Conservation (phyloP, 1,140 invertebrate species). For the Micrasema longulum region DNA sequence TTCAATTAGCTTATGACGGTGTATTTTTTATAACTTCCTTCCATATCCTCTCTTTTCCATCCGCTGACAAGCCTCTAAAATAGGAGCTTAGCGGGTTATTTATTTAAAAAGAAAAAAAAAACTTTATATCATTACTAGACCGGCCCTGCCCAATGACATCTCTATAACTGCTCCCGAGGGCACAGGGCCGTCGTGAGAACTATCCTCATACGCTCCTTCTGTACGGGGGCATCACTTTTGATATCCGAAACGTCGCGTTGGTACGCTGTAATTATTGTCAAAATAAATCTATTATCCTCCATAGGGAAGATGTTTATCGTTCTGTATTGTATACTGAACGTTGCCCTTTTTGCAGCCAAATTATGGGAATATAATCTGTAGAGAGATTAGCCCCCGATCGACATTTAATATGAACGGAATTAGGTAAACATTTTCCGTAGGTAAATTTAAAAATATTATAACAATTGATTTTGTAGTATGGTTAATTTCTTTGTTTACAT, state of each 20-base stretch:
- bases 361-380: slow-evolving; percentile 24
- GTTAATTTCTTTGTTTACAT: no score
- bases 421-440: no score
- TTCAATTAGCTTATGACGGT: no score
- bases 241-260: slow-evolving; percentile 21
- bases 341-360: neutral
- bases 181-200: slow-evolving; percentile 34
- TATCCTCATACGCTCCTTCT: neutral
- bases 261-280: slow-evolving; percentile 36
- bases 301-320: slow-evolving; percentile 22
- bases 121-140: neutral
- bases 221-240: slow-evolving; percentile 21
- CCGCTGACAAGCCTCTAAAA: no score
- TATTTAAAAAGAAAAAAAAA: no score
- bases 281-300: slow-evolving; percentile 35
- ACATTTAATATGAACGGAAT: slow-evolving; percentile 6
- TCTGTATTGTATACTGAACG: neutral
- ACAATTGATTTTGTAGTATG: no score
- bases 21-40: no score
- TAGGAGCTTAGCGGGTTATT: no score
- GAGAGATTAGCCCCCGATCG: neutral
- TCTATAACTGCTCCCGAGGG: slow-evolving; percentile 23
- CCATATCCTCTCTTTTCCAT: no score
- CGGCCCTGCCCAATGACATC: neutral
- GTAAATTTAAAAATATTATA: no score